Conservation (phyloP, 2,113 vertebrate genomes). For the Columba livia region DNA sequence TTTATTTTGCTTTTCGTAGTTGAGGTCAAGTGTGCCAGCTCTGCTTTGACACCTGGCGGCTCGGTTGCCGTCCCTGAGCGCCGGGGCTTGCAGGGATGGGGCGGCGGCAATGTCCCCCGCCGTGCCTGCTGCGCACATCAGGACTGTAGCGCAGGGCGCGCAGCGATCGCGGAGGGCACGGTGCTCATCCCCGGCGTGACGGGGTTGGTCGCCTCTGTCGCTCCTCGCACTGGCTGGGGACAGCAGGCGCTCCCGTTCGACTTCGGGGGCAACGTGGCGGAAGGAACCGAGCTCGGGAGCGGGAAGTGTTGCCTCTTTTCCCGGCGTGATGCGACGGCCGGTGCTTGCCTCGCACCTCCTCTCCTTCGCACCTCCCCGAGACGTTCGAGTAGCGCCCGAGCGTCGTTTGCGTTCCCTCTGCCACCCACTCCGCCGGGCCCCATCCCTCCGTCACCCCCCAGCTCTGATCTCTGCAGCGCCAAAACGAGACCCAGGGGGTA, state of each 20-base stretch:
- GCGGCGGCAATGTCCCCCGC: background rate
- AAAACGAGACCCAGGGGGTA: background rate
- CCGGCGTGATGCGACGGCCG: background rate
- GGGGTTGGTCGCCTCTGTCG: background rate
- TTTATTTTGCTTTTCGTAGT: background rate
- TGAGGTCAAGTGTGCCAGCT: background rate
- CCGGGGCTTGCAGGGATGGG: background rate
- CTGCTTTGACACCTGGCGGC: background rate
- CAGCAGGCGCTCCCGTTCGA: background rate
- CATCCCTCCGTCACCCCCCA: background rate
- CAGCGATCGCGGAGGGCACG: background rate
- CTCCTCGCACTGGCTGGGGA: background rate
- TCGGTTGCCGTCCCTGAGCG: background rate
- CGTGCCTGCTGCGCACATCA: background rate
- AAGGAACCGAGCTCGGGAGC: background rate
- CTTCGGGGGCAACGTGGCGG: fast-evolving
- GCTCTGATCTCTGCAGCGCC: background rate
- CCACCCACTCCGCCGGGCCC: background rate
- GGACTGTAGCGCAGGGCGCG: background rate
- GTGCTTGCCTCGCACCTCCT: no score
- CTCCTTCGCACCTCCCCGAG: background rate
- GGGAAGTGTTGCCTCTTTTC: background rate
- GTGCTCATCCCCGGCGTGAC: background rate
- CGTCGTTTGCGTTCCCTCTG: background rate
- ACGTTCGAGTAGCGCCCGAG: background rate